Conservation (phyloP, 2,888 invertebrate genomes). For the Scaptodrosophila latifasciaeformis region DNA sequence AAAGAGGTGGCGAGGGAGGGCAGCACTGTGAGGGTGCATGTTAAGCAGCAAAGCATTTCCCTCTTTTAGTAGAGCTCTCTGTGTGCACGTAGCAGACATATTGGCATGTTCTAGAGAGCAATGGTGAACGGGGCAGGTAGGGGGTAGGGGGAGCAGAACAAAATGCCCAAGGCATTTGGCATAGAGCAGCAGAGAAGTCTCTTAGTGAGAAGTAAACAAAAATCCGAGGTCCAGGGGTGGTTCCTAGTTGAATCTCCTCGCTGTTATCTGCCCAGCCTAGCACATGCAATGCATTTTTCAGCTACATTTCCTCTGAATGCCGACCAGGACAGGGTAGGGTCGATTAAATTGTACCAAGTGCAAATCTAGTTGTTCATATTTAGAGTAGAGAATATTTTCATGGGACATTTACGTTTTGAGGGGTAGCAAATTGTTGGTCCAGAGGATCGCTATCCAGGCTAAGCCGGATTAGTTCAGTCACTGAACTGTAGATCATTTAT, state of each 20-base stretch:
- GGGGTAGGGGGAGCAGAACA: conserved; percentile 31
- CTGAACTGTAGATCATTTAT: conserved; percentile 51
- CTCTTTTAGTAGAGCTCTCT: conserved; percentile 7
- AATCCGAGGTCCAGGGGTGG: conserved; percentile 40
- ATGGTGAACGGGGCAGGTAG: not conserved
- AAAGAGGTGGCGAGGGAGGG: conserved; percentile 4
- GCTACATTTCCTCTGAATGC: conserved; percentile 26
- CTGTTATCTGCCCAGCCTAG: not conserved
- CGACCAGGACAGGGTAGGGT: too few species aligned
- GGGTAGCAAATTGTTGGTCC: conserved; percentile 40
- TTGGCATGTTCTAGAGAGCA: too few species aligned
- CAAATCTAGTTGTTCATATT: conserved; percentile 26
- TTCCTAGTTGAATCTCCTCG: conserved; percentile 13
- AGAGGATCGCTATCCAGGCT: conserved; percentile 14
- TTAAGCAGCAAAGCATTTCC: conserved; percentile 25
- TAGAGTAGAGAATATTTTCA: conserved; percentile 29
- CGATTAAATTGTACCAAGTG: conserved; percentile 60
- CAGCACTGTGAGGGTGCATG: conserved; percentile 18
- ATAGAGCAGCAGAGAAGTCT: conserved; percentile 12
- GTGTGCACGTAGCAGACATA: conserved; percentile 13
- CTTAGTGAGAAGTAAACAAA: conserved; percentile 42
- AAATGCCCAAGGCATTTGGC: conserved; percentile 38
- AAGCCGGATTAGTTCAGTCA: conserved; percentile 35
- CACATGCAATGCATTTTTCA: conserved; percentile 35
- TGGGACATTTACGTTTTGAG: conserved; percentile 23